These are phyloP conservation scores for Epicampocera succincta DNA, from an alignment of 2,888 invertebrate genomes.

Conservation along the genomic window DNA sequence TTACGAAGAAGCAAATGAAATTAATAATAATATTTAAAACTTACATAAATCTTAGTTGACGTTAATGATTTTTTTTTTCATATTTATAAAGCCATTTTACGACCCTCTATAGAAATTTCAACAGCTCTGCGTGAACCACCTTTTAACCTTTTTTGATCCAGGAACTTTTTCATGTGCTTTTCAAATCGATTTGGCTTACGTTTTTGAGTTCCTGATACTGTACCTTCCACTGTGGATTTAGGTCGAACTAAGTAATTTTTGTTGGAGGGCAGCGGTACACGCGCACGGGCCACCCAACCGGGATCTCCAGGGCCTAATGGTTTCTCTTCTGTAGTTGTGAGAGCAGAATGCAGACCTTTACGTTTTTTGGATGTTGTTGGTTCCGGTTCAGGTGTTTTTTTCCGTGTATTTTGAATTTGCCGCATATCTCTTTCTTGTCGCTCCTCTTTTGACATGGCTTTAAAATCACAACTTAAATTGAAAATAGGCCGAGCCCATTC, in stretches of 20 bases:
- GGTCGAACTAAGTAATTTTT: slow-evolving; percentile 98
- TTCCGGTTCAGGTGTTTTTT: slow-evolving; percentile 82
- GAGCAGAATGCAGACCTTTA: slow-evolving; percentile 85
- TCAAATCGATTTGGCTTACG: slow-evolving; percentile 95
- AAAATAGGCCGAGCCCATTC: slow-evolving; percentile 99
- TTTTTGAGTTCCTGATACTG: slow-evolving; percentile 90
- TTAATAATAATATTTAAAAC: slow-evolving; percentile 10
- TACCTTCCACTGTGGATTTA: slow-evolving; percentile 93
- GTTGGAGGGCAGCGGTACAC: slow-evolving; percentile 96
- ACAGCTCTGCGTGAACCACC: slow-evolving; percentile 92
- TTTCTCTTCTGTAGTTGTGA: slow-evolving; percentile 84
- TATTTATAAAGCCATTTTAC: slow-evolving; percentile 94
- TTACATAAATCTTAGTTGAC: slow-evolving; percentile 41
- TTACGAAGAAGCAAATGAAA: too few species aligned
- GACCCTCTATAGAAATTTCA: slow-evolving; percentile 97
- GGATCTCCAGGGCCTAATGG: slow-evolving; percentile 94
- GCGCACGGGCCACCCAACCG: slow-evolving; percentile 96
- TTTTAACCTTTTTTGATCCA: slow-evolving; percentile 91
- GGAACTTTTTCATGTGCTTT: slow-evolving; percentile 94
- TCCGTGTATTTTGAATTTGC: slow-evolving; percentile 85
- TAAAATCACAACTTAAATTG: slow-evolving; percentile 95
- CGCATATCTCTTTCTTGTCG: slow-evolving; percentile 95
- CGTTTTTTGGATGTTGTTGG: slow-evolving; percentile 79
- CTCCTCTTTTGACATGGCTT: slow-evolving; percentile 95
- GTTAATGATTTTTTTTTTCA: slow-evolving; percentile 16